A percentile compares a stretch with the other conserved stretches of the same genome.
Conservation (phyloP, 2,113 vertebrate species). For the Craseonycteris thonglongyai region DNA sequence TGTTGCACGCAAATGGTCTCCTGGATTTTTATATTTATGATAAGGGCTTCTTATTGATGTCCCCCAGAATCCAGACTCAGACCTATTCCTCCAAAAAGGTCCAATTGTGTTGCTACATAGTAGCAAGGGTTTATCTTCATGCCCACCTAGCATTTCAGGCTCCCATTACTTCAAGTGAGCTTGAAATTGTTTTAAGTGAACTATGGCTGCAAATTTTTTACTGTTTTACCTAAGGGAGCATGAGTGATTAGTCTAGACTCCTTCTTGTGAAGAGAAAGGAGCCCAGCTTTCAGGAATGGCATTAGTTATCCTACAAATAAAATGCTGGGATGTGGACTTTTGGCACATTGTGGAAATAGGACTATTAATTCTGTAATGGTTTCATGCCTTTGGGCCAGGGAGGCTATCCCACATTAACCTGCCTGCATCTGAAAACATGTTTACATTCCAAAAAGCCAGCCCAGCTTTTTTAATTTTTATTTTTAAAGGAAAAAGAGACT, state of each 20-base stretch:
- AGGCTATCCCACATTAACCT: slow-evolving; percentile 43
- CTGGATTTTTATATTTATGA: slow-evolving; percentile 63
- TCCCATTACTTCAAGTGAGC: slow-evolving; percentile 65
- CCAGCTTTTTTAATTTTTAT: slow-evolving; percentile 57
- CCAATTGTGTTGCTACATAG: slow-evolving; percentile 70
- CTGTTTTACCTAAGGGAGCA: slow-evolving; percentile 65
- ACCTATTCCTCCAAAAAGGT: slow-evolving; percentile 70
- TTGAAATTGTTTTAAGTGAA: slow-evolving; percentile 73
- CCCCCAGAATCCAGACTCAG: slow-evolving; percentile 67
- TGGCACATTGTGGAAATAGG: slow-evolving; percentile 69
- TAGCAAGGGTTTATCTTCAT: slow-evolving; percentile 73
- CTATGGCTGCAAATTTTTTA: slow-evolving; percentile 42
- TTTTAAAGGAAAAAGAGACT: slow-evolving; percentile 16
- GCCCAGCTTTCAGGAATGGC: slow-evolving; percentile 67
- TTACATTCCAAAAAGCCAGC: slow-evolving; percentile 53
- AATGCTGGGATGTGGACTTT: slow-evolving; percentile 69
- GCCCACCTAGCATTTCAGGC: slow-evolving; percentile 70
- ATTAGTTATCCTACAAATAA: slow-evolving; percentile 69
- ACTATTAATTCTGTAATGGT: slow-evolving; percentile 69
- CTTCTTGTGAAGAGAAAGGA: slow-evolving; percentile 53
- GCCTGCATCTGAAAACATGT: slow-evolving; percentile 58
- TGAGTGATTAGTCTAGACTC: slow-evolving; percentile 63
- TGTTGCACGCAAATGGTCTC: slow-evolving; percentile 67
- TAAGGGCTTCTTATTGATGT: slow-evolving; percentile 67
- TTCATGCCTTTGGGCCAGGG: slow-evolving; percentile 55